Evolutionary conservation across 2,888 invertebrate species (phyloP).

Genomic region (Philereme transversata): DNA sequence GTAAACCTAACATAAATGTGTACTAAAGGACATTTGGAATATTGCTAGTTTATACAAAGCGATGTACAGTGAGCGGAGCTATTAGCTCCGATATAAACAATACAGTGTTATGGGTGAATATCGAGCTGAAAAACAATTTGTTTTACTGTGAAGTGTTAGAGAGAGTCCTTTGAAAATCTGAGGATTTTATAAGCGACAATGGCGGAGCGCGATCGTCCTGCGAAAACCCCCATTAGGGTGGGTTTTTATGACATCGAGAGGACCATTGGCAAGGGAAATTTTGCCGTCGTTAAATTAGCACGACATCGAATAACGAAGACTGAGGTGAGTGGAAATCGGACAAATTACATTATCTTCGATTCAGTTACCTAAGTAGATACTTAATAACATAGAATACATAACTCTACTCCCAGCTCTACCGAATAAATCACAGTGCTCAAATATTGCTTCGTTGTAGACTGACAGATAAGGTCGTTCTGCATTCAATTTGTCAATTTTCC

Average conservation of each 20-base stretch:
- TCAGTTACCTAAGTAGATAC: neutral
- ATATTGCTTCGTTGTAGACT: neutral
- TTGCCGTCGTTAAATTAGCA: slow-evolving; percentile 99
- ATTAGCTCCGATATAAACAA: slow-evolving; percentile 50
- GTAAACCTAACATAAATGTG: slow-evolving; percentile 37
- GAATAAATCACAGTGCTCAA: no score
- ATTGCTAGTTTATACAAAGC: slow-evolving; percentile 20
- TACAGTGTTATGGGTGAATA: slow-evolving; percentile 53
- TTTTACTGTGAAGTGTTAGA: slow-evolving; percentile 51
- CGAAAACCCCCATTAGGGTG: slow-evolving; percentile 91
- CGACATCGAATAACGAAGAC: slow-evolving; percentile 99
- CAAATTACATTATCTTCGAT: neutral
- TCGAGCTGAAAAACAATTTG: slow-evolving; percentile 48
- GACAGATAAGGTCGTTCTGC: neutral
- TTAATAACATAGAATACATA: neutral
- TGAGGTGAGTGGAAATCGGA: slow-evolving; percentile 88
- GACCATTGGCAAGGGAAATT: slow-evolving; percentile 99
- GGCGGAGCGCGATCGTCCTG: slow-evolving; percentile 84
- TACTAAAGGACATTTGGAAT: slow-evolving; percentile 31
- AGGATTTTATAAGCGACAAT: slow-evolving; percentile 72
- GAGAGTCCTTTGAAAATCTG: slow-evolving; percentile 53
- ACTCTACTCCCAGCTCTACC: neutral
- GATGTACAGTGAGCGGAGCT: slow-evolving; percentile 27
- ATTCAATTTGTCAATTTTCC: neutral
- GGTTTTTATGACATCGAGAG: slow-evolving; percentile 99